Evolutionary conservation across 2,113 vertebrate species (phyloP).

Genomic region (Rhinopomastus cyanomelas): DNA sequence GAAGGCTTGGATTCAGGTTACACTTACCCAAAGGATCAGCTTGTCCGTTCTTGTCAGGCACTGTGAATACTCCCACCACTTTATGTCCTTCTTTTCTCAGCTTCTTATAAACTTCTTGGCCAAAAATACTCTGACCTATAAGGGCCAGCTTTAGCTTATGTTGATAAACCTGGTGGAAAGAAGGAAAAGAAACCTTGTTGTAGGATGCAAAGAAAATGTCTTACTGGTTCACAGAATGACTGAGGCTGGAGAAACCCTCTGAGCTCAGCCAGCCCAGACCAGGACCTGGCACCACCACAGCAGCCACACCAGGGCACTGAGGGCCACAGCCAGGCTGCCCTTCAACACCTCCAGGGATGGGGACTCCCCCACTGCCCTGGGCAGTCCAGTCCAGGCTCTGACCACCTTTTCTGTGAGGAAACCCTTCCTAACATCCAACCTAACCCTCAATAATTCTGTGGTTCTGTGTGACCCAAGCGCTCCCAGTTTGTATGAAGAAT

Average conservation of each 20-base stretch:
- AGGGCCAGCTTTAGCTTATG: conserved; percentile 92
- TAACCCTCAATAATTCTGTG: background rate
- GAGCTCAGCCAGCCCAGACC: too few relatives aligned
- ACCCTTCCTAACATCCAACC: too few relatives aligned
- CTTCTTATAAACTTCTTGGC: conserved; percentile 93
- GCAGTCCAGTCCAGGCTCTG: too few relatives aligned
- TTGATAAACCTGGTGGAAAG: conserved; percentile 80
- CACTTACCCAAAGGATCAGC: conserved; percentile 94
- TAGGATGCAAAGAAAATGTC: background rate
- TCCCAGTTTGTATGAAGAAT: background rate
- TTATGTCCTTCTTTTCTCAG: conserved; percentile 91
- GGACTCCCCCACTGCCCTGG: too few relatives aligned
- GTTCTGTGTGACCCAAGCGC: background rate
- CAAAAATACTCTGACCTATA: conserved; percentile 97
- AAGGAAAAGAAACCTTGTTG: background rate
- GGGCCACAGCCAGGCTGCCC: too few relatives aligned
- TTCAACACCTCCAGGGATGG: too few relatives aligned
- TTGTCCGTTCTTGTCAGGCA: conserved; percentile 96
- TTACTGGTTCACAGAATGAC: background rate
- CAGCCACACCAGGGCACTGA: too few relatives aligned
- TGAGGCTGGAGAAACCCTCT: too few relatives aligned
- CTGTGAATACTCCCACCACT: conserved; percentile 95
- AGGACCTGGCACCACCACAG: too few relatives aligned
- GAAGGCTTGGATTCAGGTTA: background rate
- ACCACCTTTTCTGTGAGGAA: too few relatives aligned